Evolutionary conservation across 2,888 invertebrate genomes (phyloP).

Genomic region (Ametastegia equiseti): DNA sequence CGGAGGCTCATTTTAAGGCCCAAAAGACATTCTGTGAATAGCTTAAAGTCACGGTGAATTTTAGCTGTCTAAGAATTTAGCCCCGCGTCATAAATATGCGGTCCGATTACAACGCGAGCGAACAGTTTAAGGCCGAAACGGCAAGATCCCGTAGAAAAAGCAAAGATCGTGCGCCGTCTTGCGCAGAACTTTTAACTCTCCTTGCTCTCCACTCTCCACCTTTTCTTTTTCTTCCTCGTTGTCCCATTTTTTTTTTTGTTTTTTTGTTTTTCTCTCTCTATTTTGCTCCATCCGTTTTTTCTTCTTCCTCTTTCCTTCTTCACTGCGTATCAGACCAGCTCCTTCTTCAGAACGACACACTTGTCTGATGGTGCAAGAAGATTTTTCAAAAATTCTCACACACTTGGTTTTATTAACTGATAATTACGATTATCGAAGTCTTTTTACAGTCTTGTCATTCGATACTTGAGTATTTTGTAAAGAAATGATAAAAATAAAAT

Average conservation of each 20-base stretch:
- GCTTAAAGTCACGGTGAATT: constrained; percentile 15
- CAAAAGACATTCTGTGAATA: background rate
- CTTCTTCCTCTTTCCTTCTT: background rate
- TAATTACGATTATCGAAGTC: too few relatives aligned
- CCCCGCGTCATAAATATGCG: constrained; percentile 1
- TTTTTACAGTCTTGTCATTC: too few relatives aligned
- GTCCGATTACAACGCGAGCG: background rate
- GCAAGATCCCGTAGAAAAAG: background rate
- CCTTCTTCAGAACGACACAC: background rate
- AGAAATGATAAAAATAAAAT: too few relatives aligned
- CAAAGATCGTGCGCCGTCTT: background rate
- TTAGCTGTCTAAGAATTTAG: background rate
- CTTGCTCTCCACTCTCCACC: background rate
- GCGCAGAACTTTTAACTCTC: constrained; percentile 2
- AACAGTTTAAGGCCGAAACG: constrained; percentile 10
- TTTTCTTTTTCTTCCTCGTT: background rate
- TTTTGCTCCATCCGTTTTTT: background rate
- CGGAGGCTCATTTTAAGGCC: background rate
- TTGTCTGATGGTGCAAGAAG: background rate
- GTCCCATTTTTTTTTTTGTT: background rate
- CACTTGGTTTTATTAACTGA: too few relatives aligned
- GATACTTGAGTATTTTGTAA: too few relatives aligned
- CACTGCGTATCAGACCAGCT: background rate
- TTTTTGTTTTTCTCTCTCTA: too few relatives aligned
- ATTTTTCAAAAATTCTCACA: background rate